phyloP scores from a whole-genome alignment of 2,797 vertebrate species.

The Pangasius macronema region DNA sequence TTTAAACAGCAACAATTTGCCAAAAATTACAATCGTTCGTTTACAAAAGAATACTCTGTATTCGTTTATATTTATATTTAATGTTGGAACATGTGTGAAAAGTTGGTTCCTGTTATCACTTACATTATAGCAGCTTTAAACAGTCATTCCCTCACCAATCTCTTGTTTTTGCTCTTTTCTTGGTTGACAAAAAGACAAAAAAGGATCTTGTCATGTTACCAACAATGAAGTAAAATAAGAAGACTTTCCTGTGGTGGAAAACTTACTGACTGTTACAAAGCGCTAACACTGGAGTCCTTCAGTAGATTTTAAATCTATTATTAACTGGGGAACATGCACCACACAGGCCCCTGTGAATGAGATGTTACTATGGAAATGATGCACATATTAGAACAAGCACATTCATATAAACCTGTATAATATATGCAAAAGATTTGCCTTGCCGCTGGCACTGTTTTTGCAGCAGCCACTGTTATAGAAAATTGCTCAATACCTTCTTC shows the following conservation, averaged over 20 bases:
- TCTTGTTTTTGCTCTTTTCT: background rate
- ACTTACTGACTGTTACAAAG: background rate
- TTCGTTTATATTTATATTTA: background rate
- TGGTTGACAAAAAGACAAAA: background rate
- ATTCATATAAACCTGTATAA: background rate
- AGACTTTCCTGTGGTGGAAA: background rate
- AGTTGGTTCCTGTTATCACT: too few species aligned
- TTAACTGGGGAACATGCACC: background rate
- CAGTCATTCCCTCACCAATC: background rate
- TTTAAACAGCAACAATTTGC: background rate
- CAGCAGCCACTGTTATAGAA: background rate
- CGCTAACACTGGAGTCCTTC: background rate
- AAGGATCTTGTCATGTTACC: background rate
- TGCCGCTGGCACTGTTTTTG: background rate
- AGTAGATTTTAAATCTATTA: background rate
- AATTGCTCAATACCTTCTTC: background rate
- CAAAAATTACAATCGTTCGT: background rate
- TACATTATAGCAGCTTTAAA: background rate
- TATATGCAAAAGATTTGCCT: conserved; percentile 9
- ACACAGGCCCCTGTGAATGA: background rate
- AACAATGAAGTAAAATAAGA: background rate
- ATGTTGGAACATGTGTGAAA: background rate
- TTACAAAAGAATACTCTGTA: background rate
- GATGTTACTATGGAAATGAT: conserved; percentile 5
- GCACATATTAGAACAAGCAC: background rate